These are phyloP conservation scores for Zophobas morio DNA, from an alignment of 1,140 invertebrate genomes.

Conservation along the genomic window DNA sequence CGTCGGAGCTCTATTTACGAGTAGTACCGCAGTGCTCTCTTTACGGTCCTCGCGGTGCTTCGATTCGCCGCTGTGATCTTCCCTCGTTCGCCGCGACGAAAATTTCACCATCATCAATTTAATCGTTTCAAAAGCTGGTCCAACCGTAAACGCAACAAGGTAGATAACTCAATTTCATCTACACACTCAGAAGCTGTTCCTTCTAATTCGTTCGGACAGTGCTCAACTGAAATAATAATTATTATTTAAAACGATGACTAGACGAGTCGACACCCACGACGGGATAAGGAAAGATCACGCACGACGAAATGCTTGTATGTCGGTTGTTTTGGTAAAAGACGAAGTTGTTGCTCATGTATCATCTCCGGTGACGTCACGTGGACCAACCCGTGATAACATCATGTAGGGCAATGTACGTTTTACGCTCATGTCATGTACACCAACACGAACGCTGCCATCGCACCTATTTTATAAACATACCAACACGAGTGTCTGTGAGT, in stretches of 20 bases:
- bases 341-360: neutral
- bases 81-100: too few relatives aligned
- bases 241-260: slow-evolving; percentile 27
- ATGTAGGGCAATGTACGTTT: slow-evolving; percentile 53
- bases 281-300: neutral
- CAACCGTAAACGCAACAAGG: neutral
- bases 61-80: too few relatives aligned
- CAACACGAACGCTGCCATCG: slow-evolving; percentile 36
- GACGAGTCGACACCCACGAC: slow-evolving; percentile 12
- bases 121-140: neutral
- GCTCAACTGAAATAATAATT: slow-evolving; percentile 29
- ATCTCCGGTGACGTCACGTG: slow-evolving; percentile 14
- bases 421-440: slow-evolving; percentile 47
- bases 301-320: neutral
- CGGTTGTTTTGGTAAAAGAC: slow-evolving; percentile 5
- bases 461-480: slow-evolving; percentile 45
- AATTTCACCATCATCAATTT: neutral
- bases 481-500: slow-evolving; percentile 51
- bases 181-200: slow-evolving; percentile 16
- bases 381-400: slow-evolving; percentile 39
- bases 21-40: too few relatives aligned
- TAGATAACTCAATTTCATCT: slow-evolving; percentile 16
- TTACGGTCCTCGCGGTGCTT: too few relatives aligned
- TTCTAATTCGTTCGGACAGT: slow-evolving; percentile 23
- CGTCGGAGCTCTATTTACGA: too few relatives aligned